Conservation (phyloP, 2,797 vertebrate genomes). For the Cossypha polioptera region DNA sequence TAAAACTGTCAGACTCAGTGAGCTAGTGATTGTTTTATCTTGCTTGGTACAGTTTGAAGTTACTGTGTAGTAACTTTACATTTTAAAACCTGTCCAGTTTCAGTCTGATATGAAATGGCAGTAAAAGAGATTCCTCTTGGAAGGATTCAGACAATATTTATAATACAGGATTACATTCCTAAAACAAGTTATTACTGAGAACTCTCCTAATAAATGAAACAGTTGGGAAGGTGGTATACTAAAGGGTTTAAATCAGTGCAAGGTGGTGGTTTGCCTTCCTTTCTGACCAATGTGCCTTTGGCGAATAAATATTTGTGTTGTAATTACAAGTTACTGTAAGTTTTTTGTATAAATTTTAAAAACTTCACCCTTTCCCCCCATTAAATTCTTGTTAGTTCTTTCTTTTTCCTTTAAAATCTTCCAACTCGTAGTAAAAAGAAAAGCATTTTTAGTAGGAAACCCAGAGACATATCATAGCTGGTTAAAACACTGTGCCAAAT, state of each 20-base stretch:
- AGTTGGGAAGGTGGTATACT: not conserved
- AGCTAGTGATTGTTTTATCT: not conserved
- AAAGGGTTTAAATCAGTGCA: not conserved
- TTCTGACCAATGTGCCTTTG: conserved; percentile 3
- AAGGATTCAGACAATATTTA: not conserved
- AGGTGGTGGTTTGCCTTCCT: not conserved
- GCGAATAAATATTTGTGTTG: not conserved
- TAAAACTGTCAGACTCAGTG: not conserved
- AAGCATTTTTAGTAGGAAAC: not conserved
- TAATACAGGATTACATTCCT: not conserved
- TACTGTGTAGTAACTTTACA: not conserved
- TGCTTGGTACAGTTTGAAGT: not conserved
- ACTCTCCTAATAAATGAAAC: not conserved
- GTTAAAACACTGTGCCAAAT: not conserved
- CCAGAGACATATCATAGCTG: not conserved
- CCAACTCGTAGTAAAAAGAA: not conserved
- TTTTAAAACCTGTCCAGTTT: not conserved
- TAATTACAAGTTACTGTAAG: conserved; percentile 18
- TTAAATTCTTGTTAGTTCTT: not conserved
- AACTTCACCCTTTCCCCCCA: rapidly evolving
- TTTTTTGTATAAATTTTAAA: conserved; percentile 35
- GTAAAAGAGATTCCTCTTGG: not conserved
- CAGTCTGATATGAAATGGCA: not conserved
- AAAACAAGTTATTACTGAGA: not conserved
- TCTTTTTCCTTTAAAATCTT: not conserved